Base-by-base conservation (phyloP, 2,888 invertebrate genomes). In the Barypeithes pellucidus region DNA sequence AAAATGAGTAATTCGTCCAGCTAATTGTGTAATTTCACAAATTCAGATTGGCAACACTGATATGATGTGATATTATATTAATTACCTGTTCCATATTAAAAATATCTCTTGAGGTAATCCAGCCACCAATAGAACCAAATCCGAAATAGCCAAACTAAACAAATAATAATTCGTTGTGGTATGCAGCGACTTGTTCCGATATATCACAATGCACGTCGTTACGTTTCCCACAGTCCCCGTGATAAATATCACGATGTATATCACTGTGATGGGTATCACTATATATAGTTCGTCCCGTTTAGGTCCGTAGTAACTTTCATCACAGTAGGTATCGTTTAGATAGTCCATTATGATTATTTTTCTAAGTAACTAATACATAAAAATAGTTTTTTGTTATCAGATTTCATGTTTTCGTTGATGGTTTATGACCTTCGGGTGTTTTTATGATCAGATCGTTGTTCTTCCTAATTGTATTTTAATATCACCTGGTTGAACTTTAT, bases 91-190 rank as follows among this genome's bases (percentile, higher is more conserved):
- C 93, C 94, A 94, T 69, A 93, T 91, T 43, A 89, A 89, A 83
- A 94, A 93, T 84, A 94, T 91, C 88, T 96, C 96, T 78, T 92
- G 92, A 0, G 95, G 95, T 80, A 95, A 90, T 0, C 95, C 96
- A 75, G 94, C 90, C 0, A 94, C 85, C 14, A 95, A 86, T 14
- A 95, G 87, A 22, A 95, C 86, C 41, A 96, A 88, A 84, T 96
- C 96, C 1, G 95, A 95, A 75, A 95, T 89, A 5, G 96, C 94
- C 83, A 95, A 86, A 84, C 94, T 95, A 86, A 96, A 95, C 69
- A 96, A 87, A 83, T 96, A 96, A 82, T 92, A 93, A 81, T 93
- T 93, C 8, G 93, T 93, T 2, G 93, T 92, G 16, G 93, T 93
- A 80, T 94, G 95, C 94, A 96, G 94, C 77, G 92, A 93, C 79